Percentiles rank a stretch among this genome's conserved stretches.
Evolutionary conservation across 2,888 invertebrate species (phyloP).

Genomic region (Sminthurides aquaticus): DNA sequence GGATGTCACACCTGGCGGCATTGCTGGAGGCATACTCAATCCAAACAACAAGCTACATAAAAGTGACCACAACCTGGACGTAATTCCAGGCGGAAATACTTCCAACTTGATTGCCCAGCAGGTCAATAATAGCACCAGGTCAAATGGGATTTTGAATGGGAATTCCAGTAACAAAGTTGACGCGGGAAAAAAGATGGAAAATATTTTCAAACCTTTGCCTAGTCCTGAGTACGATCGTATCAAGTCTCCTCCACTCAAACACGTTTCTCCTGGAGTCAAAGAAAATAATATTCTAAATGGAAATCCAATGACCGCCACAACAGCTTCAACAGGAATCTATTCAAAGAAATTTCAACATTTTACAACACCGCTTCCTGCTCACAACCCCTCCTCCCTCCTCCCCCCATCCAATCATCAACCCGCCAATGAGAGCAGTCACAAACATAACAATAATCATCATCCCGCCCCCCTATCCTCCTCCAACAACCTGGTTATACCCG

Average conservation of each 20-base stretch:
- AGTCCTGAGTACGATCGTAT: slow-evolving; percentile 38
- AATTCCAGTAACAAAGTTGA: slow-evolving; percentile 7
- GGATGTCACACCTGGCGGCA: neutral
- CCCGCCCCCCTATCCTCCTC: neutral
- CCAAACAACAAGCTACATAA: slow-evolving; percentile 7
- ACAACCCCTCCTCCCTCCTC: too few species aligned
- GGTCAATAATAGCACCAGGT: neutral
- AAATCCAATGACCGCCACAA: neutral
- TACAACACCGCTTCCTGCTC: too few species aligned
- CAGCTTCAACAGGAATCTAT: neutral
- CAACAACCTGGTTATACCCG: neutral
- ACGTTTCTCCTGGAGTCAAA: neutral
- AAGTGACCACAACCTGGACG: slow-evolving; percentile 22
- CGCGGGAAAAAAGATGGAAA: neutral
- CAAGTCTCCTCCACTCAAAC: slow-evolving; percentile 31
- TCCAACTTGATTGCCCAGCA: neutral
- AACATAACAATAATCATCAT: neutral
- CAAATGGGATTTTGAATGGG: too few species aligned
- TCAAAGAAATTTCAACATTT: neutral
- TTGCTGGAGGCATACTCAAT: neutral
- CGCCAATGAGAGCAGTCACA: neutral
- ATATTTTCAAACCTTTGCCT: neutral
- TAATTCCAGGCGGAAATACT: slow-evolving; percentile 9
- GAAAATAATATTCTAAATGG: neutral
- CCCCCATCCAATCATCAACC: too few species aligned